These are phyloP conservation scores for Lethocerus indicus DNA, from an alignment of 1,140 invertebrate genomes.

Conservation along the genomic window DNA sequence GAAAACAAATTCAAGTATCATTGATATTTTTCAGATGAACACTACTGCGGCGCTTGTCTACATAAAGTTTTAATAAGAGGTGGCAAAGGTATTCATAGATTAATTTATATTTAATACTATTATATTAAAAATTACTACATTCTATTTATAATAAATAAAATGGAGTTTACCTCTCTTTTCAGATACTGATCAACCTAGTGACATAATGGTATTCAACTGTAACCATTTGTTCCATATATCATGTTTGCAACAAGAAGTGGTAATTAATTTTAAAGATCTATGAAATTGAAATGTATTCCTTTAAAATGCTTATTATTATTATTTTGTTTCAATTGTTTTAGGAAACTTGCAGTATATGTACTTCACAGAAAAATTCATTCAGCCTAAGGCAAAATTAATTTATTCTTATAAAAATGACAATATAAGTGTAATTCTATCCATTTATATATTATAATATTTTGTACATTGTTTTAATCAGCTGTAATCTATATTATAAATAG, in stretches of 20 bases:
- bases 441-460: no score
- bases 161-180: slow-evolving; percentile 16
- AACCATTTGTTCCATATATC: slow-evolving; percentile 76
- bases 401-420: no score
- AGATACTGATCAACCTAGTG: slow-evolving; percentile 37
- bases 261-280: slow-evolving; percentile 1
- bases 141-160: not conserved
- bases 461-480: no score
- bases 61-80: slow-evolving; percentile 50
- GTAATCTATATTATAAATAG: no score
- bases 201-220: slow-evolving; percentile 72
- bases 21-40: slow-evolving; percentile 54
- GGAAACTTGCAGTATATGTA: slow-evolving; percentile 2
- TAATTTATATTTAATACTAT: not conserved
- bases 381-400: no score
- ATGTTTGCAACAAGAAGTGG: slow-evolving; percentile 39
- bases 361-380: slow-evolving; percentile 3
- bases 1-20: slow-evolving; percentile 51
- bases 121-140: not conserved
- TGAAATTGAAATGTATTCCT: not conserved
- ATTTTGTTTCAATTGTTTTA: not conserved
- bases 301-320: not conserved
- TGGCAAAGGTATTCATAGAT: slow-evolving; percentile 19
- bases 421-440: no score
- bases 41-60: slow-evolving; percentile 58